These are phyloP conservation scores for Chymomyza fuscimana DNA, from an alignment of 2,888 invertebrate genomes.

Conservation along the genomic window DNA sequence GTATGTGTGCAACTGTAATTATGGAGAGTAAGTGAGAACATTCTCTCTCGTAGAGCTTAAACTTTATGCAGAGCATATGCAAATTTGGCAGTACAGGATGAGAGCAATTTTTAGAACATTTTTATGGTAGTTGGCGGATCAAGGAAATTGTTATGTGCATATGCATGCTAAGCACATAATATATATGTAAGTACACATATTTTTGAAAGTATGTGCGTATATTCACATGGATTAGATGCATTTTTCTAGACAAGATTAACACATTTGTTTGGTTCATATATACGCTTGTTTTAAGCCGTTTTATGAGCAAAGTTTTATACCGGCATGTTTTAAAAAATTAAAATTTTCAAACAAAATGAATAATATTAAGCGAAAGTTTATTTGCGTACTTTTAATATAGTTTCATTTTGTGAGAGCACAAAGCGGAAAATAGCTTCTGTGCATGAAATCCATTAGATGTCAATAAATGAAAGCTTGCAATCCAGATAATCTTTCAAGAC, in stretches of 20 bases:
- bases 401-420: too few species aligned
- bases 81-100: conserved; percentile 23
- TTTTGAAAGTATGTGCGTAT: not conserved
- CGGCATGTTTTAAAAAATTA: not conserved
- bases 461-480: too few species aligned
- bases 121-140: not conserved
- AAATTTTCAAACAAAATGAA: not conserved
- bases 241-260: not conserved
- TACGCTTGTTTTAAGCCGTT: not conserved
- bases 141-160: not conserved
- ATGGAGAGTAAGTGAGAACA: conserved; percentile 49
- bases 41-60: not conserved
- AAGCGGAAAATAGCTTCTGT: too few species aligned
- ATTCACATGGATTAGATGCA: not conserved
- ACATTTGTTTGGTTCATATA: not conserved
- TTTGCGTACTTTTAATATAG: not conserved
- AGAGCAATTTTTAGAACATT: not conserved
- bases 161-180: not conserved
- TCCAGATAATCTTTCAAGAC: too few species aligned
- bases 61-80: conserved; percentile 48
- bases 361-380: not conserved
- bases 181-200: not conserved
- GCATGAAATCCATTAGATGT: too few species aligned
- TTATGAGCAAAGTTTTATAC: not conserved
- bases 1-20: conserved; percentile 51